phyloP scores from a whole-genome alignment of 2,113 vertebrate species.

The Misgurnus anguillicaudatus region DNA sequence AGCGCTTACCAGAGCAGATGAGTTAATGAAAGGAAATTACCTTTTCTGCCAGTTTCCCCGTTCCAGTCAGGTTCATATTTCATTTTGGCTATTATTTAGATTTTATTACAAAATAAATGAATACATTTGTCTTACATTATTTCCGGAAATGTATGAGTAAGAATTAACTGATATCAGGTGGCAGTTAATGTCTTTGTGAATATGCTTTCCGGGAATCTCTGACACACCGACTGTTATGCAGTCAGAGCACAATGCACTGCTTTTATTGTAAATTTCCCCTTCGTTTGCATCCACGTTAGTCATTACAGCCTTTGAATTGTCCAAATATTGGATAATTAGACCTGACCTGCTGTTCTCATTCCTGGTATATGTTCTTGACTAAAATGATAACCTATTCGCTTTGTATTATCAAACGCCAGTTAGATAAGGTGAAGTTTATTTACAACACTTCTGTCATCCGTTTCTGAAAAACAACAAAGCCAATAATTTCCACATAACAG shows the following conservation, averaged over 20 bases:
- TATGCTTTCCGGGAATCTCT: conserved; percentile 30
- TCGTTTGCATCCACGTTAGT: neutral
- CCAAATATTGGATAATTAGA: neutral
- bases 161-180: neutral
- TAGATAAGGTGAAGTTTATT: conserved; percentile 22
- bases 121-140: neutral
- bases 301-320: neutral
- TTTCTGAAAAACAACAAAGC: conserved; percentile 42
- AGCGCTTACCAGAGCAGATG: conserved; percentile 53
- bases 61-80: conserved; percentile 40
- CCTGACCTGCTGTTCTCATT: neutral
- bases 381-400: conserved; percentile 17
- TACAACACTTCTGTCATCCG: conserved; percentile 15
- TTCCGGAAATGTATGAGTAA: conserved; percentile 11
- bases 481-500: conserved; percentile 38
- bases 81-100: neutral
- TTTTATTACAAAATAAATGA: neutral
- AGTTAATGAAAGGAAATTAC: conserved; percentile 57
- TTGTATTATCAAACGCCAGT: neutral
- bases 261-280: conserved; percentile 25
- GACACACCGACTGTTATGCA: neutral
- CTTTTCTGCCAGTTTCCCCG: conserved; percentile 50
- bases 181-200: conserved; percentile 6
- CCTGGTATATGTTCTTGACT: neutral
- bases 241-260: conserved; percentile 10